Evolutionary conservation across 2,113 vertebrate species (phyloP).

Genomic region (Xenopus laevis): DNA sequence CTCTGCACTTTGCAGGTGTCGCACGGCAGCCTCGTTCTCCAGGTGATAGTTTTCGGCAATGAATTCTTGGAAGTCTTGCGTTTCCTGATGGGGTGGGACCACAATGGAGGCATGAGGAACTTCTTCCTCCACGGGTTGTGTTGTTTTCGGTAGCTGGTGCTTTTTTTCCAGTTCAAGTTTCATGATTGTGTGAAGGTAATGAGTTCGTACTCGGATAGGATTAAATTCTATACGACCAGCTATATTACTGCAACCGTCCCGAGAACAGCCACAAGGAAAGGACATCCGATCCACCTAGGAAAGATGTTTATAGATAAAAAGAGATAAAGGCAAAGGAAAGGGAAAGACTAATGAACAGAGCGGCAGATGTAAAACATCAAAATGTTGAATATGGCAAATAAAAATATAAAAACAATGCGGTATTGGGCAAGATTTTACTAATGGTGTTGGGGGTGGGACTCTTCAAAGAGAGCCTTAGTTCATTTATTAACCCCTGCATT

Average conservation of each 20-base stretch:
- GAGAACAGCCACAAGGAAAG: slow-evolving; percentile 93
- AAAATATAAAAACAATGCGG: neutral
- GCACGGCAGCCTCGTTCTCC: slow-evolving; percentile 84
- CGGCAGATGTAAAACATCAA: neutral
- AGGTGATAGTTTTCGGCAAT: slow-evolving; percentile 72
- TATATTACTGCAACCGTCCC: slow-evolving; percentile 87
- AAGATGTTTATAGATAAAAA: slow-evolving; percentile 2
- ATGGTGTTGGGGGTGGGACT: too few species aligned
- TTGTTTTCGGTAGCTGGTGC: slow-evolving; percentile 56
- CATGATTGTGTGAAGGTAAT: slow-evolving; percentile 97
- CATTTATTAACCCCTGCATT: too few species aligned
- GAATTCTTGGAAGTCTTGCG: slow-evolving; percentile 75
- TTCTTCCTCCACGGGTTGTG: slow-evolving; percentile 50
- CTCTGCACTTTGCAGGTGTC: slow-evolving; percentile 91
- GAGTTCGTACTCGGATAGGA: slow-evolving; percentile 89
- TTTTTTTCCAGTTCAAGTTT: slow-evolving; percentile 90
- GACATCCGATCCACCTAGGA: slow-evolving; percentile 92
- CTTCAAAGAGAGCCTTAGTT: too few species aligned
- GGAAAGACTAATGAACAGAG: neutral
- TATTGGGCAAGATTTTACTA: too few species aligned
- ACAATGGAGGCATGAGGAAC: slow-evolving; percentile 54
- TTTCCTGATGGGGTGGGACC: slow-evolving; percentile 56
- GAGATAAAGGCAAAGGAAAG: neutral
- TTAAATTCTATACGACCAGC: slow-evolving; percentile 94
- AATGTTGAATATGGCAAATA: neutral